Evolutionary conservation across 2,797 vertebrate genomes (phyloP).

Genomic region (Oreochromis mossambicus): DNA sequence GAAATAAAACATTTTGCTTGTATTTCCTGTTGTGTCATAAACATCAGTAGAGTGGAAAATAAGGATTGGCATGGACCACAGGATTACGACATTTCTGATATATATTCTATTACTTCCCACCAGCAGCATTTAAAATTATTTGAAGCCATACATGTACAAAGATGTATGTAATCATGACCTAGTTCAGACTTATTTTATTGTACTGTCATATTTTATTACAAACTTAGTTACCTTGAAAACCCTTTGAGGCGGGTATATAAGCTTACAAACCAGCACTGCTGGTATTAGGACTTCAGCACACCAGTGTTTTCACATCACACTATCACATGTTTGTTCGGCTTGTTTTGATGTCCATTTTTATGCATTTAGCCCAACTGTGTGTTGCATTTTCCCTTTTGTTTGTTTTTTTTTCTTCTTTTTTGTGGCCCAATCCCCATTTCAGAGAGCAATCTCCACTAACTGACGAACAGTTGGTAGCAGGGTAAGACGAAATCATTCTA

Average conservation of each 20-base stretch:
- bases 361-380: conserved; percentile 73
- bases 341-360: conserved; percentile 69
- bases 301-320: conserved; percentile 32
- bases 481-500: conserved; percentile 88
- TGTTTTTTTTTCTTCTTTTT: conserved; percentile 79
- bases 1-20: background rate
- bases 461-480: conserved; percentile 94
- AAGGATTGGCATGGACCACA: background rate
- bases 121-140: background rate
- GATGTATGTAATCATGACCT: background rate
- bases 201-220: background rate
- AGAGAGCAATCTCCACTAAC: conserved; percentile 93
- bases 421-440: conserved; percentile 92
- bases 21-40: background rate
- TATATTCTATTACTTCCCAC: background rate
- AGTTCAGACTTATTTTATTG: background rate
- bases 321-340: conserved; percentile 57
- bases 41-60: background rate
- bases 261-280: background rate
- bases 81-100: background rate
- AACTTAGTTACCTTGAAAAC: background rate
- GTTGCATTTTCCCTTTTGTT: conserved; percentile 75
- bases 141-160: background rate
- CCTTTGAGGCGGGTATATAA: background rate
- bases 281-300: background rate